phyloP scores from a whole-genome alignment of 2,113 vertebrate genomes.

The Antigone vipio region DNA sequence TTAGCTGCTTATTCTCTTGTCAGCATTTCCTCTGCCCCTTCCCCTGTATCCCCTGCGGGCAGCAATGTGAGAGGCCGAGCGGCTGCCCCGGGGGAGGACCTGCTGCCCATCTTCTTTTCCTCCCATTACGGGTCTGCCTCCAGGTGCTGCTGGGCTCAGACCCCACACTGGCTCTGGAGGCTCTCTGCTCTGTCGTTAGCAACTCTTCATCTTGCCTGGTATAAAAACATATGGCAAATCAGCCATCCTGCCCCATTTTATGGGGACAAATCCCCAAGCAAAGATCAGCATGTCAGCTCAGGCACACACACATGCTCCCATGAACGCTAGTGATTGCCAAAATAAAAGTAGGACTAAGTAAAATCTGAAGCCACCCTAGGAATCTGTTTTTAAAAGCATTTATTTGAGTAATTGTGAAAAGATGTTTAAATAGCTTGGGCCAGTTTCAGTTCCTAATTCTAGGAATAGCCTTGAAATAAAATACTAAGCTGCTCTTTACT shows the following conservation, averaged over 20 bases:
- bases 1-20: neutral
- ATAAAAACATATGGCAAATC: neutral
- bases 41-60: neutral
- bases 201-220: neutral
- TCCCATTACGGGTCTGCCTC: neutral
- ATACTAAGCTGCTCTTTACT: neutral
- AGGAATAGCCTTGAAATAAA: neutral
- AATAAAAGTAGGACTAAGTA: neutral
- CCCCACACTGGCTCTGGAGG: fast-evolving
- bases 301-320: neutral
- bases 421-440: neutral
- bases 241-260: neutral
- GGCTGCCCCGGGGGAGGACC: neutral
- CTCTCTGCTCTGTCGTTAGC: neutral
- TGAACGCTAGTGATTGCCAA: neutral
- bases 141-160: neutral
- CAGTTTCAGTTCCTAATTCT: neutral
- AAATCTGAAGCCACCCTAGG: neutral
- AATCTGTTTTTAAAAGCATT: neutral
- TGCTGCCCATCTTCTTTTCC: neutral
- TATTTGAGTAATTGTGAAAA: neutral
- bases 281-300: neutral
- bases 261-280: neutral
- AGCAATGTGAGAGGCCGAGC: fast-evolving
- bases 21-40: neutral